phyloP scores from a whole-genome alignment of 2,888 invertebrate genomes.

The Adela reaumurella region DNA sequence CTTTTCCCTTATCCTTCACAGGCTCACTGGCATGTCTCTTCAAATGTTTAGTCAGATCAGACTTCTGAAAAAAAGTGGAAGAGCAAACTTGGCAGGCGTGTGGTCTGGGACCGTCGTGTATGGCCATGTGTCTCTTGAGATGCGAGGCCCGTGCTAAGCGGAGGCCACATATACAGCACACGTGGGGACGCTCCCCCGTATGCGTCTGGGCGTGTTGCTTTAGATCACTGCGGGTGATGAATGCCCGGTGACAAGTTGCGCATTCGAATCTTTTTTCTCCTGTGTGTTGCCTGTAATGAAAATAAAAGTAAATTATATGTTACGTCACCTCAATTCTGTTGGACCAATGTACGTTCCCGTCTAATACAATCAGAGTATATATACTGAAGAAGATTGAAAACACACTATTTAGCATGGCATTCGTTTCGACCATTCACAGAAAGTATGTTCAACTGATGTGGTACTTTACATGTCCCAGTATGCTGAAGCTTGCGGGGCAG shows the following conservation, averaged over 20 bases:
- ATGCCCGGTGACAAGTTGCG: constrained; percentile 32
- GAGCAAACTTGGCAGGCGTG: constrained; percentile 23
- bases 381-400: too few species aligned
- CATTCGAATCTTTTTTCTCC: constrained; percentile 48
- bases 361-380: too few species aligned
- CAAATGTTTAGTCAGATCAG: constrained; percentile 24
- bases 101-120: constrained; percentile 15
- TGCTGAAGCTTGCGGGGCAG: constrained; percentile 41
- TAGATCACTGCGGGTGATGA: constrained; percentile 43
- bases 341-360: too few species aligned
- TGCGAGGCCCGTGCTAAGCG: constrained; percentile 37
- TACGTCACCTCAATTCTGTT: too few species aligned
- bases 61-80: constrained; percentile 22
- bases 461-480: too few species aligned
- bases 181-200: constrained; percentile 33
- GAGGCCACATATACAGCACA: constrained; percentile 36
- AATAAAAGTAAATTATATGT: neutral
- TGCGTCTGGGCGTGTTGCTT: constrained; percentile 40
- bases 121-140: constrained; percentile 34
- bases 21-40: constrained; percentile 16
- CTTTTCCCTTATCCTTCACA: neutral
- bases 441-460: too few species aligned
- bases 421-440: too few species aligned
- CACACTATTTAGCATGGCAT: constrained; percentile 43
- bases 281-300: constrained; percentile 37